Evolutionary conservation across 2,113 vertebrate species (phyloP), one percentile per base, ranked within the genome.

Genomic region (Halichoeres trimaculatus): DNA sequence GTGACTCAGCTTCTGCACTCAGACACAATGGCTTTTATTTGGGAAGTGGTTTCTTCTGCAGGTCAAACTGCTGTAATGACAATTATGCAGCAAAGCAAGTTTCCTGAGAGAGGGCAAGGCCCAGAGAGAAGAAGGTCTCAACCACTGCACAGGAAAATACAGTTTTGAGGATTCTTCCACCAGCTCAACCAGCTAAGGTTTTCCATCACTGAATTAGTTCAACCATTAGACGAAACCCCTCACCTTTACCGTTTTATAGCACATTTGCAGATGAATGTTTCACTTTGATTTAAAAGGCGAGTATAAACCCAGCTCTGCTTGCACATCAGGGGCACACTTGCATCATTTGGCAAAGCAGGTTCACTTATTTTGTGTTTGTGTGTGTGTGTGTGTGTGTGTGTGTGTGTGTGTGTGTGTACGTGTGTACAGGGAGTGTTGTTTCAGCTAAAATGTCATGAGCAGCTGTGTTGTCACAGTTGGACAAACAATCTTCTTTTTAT

Each of bases 1-100:
- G 17, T 76, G 36, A 70, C 9, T 61, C 58, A 69, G 1, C 60
- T 34, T 48, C 8, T 8, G 30, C 63, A 58, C 38, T 71, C 47
- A 60, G 63, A 58, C 35, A 48, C 20, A 24, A 19, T 47, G 41
- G 1, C 0, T 26, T 43, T 26, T 26, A 22, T 59, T 24, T 9
- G 35, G 14, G 24, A 41, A 36, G 40, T 10, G 30, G 17, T n/a
- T 43, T 22, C 30, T 34, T 48, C 22, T 57, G 38, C 10, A 9
- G 0, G 45, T 34, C 35, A 36, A 35, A 45, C 10, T 13, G 38
- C 61, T 51, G 4, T 48, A 35, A 69, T 65, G 23, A 51, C 56
- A 17, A 40, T 19, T 17, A 59, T 56, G 52, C 14, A 24, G 70
- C 52, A 34, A 52, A 62, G 58, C 57, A 11, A 61, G 64, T 66